Evolutionary conservation across 2,797 vertebrate species (phyloP).

Genomic region (Chanos chanos): DNA sequence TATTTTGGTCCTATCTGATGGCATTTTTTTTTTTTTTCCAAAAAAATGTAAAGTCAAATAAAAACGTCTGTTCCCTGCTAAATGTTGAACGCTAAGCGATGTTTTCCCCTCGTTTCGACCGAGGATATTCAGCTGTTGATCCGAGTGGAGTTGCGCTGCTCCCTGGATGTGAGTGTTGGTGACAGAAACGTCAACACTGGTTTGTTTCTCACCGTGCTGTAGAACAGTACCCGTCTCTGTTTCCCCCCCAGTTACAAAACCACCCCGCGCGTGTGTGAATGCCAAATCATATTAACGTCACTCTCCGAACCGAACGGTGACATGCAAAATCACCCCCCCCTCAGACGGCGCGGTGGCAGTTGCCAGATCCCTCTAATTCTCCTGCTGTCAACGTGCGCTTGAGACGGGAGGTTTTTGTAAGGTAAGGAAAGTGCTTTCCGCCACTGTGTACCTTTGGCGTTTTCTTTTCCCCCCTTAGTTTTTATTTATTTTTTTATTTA

Average conservation of each 20-base stretch:
- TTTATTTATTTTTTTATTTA: no score
- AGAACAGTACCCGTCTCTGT: constrained; percentile 75
- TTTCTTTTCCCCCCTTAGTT: no score
- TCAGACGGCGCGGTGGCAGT: no score
- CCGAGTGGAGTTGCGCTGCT: constrained; percentile 68
- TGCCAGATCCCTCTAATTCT: no score
- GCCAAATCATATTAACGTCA: constrained; percentile 67
- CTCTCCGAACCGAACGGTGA: constrained; percentile 50
- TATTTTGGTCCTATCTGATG: no score
- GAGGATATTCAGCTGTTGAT: constrained; percentile 60
- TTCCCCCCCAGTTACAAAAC: constrained; percentile 45
- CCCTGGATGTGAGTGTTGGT: constrained; percentile 68
- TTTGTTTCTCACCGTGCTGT: constrained; percentile 65
- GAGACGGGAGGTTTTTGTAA: neutral
- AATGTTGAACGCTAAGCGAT: no score
- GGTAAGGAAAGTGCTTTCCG: no score
- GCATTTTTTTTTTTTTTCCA: no score
- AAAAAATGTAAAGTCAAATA: no score
- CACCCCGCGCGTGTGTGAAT: constrained; percentile 45
- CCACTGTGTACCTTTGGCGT: no score
- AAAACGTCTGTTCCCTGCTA: no score
- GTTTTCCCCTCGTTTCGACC: no score
- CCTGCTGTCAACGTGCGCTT: constrained; percentile 19
- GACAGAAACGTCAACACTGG: constrained; percentile 75
- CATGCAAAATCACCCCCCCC: constrained; percentile 19